Conservation (phyloP, 92 coral and sea anemone species). For the Actinernus sp. region DNA sequence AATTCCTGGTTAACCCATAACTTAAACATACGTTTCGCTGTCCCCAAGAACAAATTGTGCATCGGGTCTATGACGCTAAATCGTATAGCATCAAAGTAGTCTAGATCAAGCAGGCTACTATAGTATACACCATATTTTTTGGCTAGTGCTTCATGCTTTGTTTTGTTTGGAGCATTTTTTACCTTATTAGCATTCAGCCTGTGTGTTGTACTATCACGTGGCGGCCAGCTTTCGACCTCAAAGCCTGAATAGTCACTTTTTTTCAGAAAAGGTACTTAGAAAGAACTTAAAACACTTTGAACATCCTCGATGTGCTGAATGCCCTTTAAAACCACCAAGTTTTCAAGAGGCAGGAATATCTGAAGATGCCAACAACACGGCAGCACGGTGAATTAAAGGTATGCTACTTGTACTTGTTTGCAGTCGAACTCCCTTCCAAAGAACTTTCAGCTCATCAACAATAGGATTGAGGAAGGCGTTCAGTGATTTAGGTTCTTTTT, state of each 20-base stretch:
- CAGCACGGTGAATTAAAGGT: conserved; percentile 27
- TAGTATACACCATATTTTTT: conserved; percentile 57
- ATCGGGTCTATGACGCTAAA: conserved; percentile 37
- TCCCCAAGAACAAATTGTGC: conserved; percentile 62
- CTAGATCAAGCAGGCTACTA: conserved; percentile 27
- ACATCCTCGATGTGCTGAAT: conserved; percentile 47
- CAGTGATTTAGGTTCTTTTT: conserved; percentile 52
- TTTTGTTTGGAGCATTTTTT: conserved; percentile 17
- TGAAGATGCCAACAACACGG: conserved; percentile 35
- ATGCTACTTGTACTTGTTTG: conserved; percentile 31
- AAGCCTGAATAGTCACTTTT: conserved; percentile 29
- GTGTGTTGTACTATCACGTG: conserved; percentile 22
- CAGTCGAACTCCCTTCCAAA: conserved; percentile 45
- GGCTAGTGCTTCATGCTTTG: conserved; percentile 34
- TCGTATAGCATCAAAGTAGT: conserved; percentile 41
- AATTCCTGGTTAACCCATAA: conserved; percentile 31
- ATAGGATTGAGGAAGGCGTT: conserved; percentile 39
- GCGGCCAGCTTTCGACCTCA: conserved; percentile 21
- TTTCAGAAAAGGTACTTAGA: conserved; percentile 16
- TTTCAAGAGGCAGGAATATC: conserved; percentile 51
- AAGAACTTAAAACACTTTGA: too few species aligned
- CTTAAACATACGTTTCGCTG: too few species aligned
- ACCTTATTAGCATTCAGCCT: conserved; percentile 18
- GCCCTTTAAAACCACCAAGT: conserved; percentile 57
- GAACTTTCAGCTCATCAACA: too few species aligned